Evolutionary conservation across 2,888 invertebrate genomes (phyloP).

Genomic region (Pteria penguin): DNA sequence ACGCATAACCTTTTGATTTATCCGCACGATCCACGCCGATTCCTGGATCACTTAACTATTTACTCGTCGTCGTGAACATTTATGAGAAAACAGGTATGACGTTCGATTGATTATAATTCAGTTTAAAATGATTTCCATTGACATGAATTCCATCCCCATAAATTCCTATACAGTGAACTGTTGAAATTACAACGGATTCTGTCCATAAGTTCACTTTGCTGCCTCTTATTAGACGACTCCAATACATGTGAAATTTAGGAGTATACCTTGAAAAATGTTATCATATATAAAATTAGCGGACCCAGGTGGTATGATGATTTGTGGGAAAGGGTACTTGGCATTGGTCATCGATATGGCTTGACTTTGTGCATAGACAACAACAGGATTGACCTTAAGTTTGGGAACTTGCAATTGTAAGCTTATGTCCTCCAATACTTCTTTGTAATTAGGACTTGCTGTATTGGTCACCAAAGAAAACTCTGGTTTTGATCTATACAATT

Average conservation of each 20-base stretch:
- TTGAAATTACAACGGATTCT: slow-evolving; percentile 46
- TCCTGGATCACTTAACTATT: slow-evolving; percentile 14
- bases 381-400: slow-evolving; percentile 30
- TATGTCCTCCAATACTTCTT: slow-evolving; percentile 34
- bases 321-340: slow-evolving; percentile 31
- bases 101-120: too few relatives aligned
- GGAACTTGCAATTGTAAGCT: slow-evolving; percentile 21
- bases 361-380: slow-evolving; percentile 25
- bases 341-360: slow-evolving; percentile 25
- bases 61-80: slow-evolving; percentile 13
- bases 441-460: slow-evolving; percentile 19
- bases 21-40: slow-evolving; percentile 2
- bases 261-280: slow-evolving; percentile 37
- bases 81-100: slow-evolving; percentile 6
- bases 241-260: slow-evolving; percentile 37
- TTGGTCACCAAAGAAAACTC: too few relatives aligned
- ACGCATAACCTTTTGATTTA: slow-evolving; percentile 15
- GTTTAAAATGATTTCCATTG: slow-evolving; percentile 4
- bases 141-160: slow-evolving; percentile 28
- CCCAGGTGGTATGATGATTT: slow-evolving; percentile 11
- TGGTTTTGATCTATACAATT: slow-evolving; percentile 41
- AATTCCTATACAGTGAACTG: slow-evolving; percentile 37
- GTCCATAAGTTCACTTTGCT: slow-evolving; percentile 20
- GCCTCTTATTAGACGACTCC: slow-evolving; percentile 36
- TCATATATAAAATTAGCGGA: slow-evolving; percentile 39